Evolutionary conservation across 1,140 invertebrate genomes (phyloP).

Genomic region (Drepana arcuata): DNA sequence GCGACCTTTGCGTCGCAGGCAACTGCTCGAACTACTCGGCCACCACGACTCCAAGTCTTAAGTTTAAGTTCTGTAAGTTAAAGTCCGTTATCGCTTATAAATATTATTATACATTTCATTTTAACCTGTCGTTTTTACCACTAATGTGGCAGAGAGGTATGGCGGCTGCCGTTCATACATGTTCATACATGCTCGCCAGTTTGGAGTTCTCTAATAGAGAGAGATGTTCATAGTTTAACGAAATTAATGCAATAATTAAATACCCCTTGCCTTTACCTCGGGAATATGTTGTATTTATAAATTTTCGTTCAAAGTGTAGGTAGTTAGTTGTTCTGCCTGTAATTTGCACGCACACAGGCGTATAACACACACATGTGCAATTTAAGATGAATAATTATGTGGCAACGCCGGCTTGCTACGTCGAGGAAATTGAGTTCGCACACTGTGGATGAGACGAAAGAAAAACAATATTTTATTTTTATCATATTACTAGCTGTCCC

Average conservation of each 20-base stretch:
- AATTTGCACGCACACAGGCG: conserved; percentile 24
- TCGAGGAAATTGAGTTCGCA: conserved; percentile 21
- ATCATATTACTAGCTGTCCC: too few species aligned
- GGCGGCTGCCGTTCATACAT: too few species aligned
- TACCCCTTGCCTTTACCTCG: neutral
- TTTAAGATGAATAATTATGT: conserved; percentile 72
- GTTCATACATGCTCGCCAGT: neutral
- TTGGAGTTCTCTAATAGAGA: neutral
- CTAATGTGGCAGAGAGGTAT: too few species aligned
- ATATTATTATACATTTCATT: too few species aligned
- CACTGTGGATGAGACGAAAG: conserved; percentile 27
- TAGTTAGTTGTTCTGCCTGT: neutral
- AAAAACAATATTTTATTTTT: neutral
- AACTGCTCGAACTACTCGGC: too few species aligned
- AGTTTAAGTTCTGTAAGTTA: too few species aligned
- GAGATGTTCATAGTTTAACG: neutral
- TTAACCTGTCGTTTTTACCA: too few species aligned
- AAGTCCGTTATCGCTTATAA: too few species aligned
- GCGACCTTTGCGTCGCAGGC: too few species aligned
- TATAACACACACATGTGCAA: conserved; percentile 50
- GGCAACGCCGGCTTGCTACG: conserved; percentile 52
- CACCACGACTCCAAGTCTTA: too few species aligned
- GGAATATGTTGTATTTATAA: neutral
- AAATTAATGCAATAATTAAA: neutral
- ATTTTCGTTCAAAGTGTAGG: neutral